Conservation (phyloP, 2,797 vertebrate species). For the Aphelocoma californica region DNA sequence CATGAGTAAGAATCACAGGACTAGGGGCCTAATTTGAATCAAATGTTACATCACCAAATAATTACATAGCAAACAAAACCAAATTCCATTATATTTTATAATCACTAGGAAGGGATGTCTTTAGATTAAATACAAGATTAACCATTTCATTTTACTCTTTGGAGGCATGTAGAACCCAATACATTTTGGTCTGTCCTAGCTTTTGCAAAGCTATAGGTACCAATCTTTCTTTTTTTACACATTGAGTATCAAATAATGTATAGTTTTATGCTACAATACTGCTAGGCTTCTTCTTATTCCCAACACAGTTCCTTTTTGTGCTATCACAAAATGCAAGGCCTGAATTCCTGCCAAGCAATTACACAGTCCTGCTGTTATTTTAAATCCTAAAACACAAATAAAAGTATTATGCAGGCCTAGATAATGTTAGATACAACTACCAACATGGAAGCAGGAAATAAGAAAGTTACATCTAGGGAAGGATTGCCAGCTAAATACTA, state of each 20-base stretch:
- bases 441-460: not conserved
- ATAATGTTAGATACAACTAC: not conserved
- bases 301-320: not conserved
- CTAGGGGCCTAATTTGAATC: not conserved
- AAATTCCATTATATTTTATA: not conserved
- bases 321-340: not conserved
- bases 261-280: not conserved
- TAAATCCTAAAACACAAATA: slow-evolving; percentile 23
- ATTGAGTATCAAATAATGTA: not conserved
- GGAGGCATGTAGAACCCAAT: not conserved
- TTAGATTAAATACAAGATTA: not conserved
- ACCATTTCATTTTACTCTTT: not conserved
- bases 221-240: not conserved
- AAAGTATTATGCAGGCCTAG: not conserved
- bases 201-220: not conserved
- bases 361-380: not conserved
- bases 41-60: not conserved
- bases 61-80: not conserved
- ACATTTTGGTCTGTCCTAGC: not conserved
- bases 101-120: not conserved
- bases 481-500: not conserved
- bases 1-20: not conserved
- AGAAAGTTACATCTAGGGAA: not conserved
- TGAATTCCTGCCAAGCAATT: slow-evolving; percentile 19
- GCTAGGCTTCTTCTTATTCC: not conserved